phyloP scores from a whole-genome alignment of 2,113 vertebrate genomes.

The Asarcornis scutulata region DNA sequence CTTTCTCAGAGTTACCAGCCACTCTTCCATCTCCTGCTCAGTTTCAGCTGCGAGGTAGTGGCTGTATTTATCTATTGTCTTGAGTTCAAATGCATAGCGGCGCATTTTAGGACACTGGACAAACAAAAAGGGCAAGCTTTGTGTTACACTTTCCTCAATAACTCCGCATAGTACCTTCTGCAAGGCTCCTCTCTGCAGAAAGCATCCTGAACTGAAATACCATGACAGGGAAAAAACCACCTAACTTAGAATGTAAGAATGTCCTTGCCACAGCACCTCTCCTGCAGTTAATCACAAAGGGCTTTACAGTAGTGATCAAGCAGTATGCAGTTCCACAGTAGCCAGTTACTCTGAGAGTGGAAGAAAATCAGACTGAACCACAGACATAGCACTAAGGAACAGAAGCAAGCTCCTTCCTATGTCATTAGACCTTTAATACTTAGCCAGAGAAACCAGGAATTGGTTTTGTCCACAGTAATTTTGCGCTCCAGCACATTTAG shows the following conservation, averaged over 20 bases:
- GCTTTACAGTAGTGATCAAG: accelerated
- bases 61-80: slow-evolving; percentile 96
- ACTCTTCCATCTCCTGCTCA: slow-evolving; percentile 97
- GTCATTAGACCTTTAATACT: not conserved
- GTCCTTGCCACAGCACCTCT: not conserved
- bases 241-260: not conserved
- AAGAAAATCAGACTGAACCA: not conserved
- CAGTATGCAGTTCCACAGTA: not conserved
- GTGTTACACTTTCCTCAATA: not conserved
- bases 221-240: not conserved
- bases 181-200: not conserved
- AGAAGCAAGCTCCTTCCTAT: not conserved
- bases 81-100: slow-evolving; percentile 92
- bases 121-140: not conserved
- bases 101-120: slow-evolving; percentile 92
- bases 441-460: not conserved
- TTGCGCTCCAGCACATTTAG: not conserved
- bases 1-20: slow-evolving; percentile 90
- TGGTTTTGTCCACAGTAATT: not conserved
- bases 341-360: not conserved
- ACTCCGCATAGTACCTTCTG: not conserved
- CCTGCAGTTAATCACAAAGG: not conserved
- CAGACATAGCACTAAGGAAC: not conserved
- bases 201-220: not conserved
- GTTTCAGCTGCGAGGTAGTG: slow-evolving; percentile 95